phyloP scores from a whole-genome alignment of 1,140 invertebrate genomes.

The Proctacanthus coquilletti region DNA sequence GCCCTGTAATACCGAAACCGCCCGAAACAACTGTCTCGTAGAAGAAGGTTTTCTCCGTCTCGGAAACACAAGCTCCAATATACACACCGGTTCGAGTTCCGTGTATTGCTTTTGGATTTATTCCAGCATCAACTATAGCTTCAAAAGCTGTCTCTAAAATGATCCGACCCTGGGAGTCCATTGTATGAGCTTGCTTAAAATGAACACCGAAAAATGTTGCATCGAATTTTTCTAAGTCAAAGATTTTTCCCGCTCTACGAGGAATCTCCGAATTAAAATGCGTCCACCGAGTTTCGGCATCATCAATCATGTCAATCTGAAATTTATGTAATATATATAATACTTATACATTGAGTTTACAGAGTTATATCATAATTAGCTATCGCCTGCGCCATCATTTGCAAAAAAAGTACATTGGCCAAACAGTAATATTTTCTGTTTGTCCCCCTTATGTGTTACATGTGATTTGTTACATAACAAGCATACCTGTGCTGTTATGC shows the following conservation, averaged over 20 bases:
- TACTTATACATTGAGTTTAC: too few species aligned
- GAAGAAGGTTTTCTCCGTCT: conserved; percentile 53
- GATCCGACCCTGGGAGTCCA: conserved; percentile 37
- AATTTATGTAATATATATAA: not conserved
- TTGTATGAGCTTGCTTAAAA: conserved; percentile 33
- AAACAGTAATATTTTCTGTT: not conserved
- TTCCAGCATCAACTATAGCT: conserved; percentile 29
- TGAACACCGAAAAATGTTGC: conserved; percentile 39
- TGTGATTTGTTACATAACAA: not conserved
- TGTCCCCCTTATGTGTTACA: not conserved
- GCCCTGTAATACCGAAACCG: conserved; percentile 55
- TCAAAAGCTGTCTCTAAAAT: conserved; percentile 34
- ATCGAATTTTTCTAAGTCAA: conserved; percentile 34
- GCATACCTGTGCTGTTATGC: too few species aligned
- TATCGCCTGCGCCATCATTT: too few species aligned
- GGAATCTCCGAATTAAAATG: conserved; percentile 48
- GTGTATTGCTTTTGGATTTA: conserved; percentile 34
- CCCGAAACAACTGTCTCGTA: conserved; percentile 43
- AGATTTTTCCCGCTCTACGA: conserved; percentile 55
- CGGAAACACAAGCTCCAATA: conserved; percentile 59
- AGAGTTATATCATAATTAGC: too few species aligned
- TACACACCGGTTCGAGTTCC: conserved; percentile 65
- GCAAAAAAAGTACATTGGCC: not conserved
- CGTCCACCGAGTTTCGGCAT: conserved; percentile 58
- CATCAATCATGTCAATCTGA: conserved; percentile 53